These are phyloP conservation scores for Barnardius zonarius DNA, from an alignment of 2,113 vertebrate species.

Conservation along the genomic window DNA sequence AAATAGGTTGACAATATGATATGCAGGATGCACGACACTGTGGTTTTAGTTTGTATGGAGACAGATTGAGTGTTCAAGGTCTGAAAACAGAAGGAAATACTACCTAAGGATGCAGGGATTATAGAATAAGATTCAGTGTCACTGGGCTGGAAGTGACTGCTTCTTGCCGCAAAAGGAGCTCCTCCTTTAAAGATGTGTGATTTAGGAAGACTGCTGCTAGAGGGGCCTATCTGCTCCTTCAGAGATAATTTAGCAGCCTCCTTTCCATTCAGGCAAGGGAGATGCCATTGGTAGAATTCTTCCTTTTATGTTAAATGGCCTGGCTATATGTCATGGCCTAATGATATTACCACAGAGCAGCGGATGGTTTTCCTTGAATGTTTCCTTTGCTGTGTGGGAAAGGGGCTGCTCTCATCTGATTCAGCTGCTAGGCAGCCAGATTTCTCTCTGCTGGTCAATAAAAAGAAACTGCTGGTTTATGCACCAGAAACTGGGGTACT, in stretches of 20 bases:
- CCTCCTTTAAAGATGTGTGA: background rate
- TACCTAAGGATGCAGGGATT: background rate
- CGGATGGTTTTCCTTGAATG: background rate
- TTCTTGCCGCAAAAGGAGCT: background rate
- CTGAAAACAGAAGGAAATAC: background rate
- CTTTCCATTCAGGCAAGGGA: background rate
- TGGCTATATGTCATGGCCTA: background rate
- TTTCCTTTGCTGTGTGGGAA: background rate
- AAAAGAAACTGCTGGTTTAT: background rate
- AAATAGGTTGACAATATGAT: background rate
- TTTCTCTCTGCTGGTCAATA: background rate
- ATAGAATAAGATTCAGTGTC: background rate
- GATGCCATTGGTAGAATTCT: background rate
- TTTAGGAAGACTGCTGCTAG: background rate
- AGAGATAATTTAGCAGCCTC: background rate
- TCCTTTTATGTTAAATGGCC: background rate
- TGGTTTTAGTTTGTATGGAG: background rate
- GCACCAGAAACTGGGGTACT: background rate
- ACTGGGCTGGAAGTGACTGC: background rate
- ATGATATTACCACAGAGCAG: background rate
- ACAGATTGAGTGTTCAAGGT: background rate
- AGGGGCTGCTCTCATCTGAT: background rate
- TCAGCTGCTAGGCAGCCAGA: background rate
- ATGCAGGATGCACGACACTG: background rate
- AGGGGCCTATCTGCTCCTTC: background rate